These are phyloP conservation scores for Pachypsylla venusta DNA, from an alignment of 1,140 invertebrate species.

Conservation along the genomic window DNA sequence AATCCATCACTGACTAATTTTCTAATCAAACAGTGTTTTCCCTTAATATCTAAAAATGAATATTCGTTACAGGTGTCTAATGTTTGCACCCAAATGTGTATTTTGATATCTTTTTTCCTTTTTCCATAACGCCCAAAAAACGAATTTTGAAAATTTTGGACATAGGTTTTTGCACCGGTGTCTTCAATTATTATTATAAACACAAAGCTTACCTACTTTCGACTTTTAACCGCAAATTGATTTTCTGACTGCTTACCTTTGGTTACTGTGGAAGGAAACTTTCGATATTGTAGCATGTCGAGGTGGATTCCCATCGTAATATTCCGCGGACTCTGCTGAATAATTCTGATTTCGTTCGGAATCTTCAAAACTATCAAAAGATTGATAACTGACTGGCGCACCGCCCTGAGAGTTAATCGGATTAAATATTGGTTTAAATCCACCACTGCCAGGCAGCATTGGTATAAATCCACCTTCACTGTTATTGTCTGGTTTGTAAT, in stretches of 20 bases:
- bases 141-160: too few relatives aligned
- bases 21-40: too few relatives aligned
- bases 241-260: background rate
- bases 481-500: slow-evolving; percentile 16
- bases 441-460: slow-evolving; percentile 46
- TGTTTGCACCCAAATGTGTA: too few relatives aligned
- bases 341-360: background rate
- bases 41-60: too few relatives aligned
- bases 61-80: too few relatives aligned
- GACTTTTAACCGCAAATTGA: too few relatives aligned
- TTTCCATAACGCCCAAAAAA: too few relatives aligned
- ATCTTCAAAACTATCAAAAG: slow-evolving; percentile 1
- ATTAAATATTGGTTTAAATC: slow-evolving; percentile 49
- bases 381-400: background rate
- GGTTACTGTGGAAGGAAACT: slow-evolving; percentile 9
- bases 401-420: slow-evolving; percentile 27
- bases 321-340: background rate
- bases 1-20: too few relatives aligned
- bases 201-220: too few relatives aligned
- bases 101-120: too few relatives aligned
- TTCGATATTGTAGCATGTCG: slow-evolving; percentile 15
- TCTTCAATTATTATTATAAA: too few relatives aligned
- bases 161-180: too few relatives aligned
- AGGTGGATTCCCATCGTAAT: slow-evolving; percentile 8
- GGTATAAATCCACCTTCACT: slow-evolving; percentile 45